Evolutionary conservation across 2,113 vertebrate species (phyloP), one percentile per base, ranked within the genome.

Genomic region (Scomber scombrus): DNA sequence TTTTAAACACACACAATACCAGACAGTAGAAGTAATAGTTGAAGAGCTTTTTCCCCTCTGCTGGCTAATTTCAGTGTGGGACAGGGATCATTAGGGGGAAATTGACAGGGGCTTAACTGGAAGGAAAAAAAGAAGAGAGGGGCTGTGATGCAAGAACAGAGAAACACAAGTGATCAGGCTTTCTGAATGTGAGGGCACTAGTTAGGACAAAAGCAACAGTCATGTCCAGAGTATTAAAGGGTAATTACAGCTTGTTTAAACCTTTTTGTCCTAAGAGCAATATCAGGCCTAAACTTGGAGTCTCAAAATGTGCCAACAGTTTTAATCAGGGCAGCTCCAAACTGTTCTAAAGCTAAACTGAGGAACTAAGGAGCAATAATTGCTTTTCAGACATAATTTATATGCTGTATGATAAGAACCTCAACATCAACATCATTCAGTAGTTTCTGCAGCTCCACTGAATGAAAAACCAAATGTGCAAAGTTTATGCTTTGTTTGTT

Each of bases 41-140:
- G 43, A 40, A 23, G 16, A 55, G 12, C 7, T 19, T 15, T 15
- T 63, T 45, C 3, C 52, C 14, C 7, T n/a, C 21, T 21, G 51
- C 58, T 43, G 58, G 40, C 40, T 70, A 47, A 63, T 78, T 55
- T 55, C 50, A 34, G 58, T 12, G 10, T 60, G 31, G 74, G 45
- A 58, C 62, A 76, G 26, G n/a, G 74, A 76, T 67, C 45, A 58
- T 56, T 54, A 57, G 45, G 23, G 16, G 52, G 26, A 64, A 46
- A 66, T 64, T 81, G 73, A 65, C 52, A 75, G 18, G 15, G 40
- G 23, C 21, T 64, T 14, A 46, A 21, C 60, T 64, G 21, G 34
- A 23, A 54, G 16, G 31, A 55, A 46, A 45, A 52, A 73, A 62
- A 51, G 16, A 75, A 11, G 16, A 75, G 50, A 75, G 50, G 16